Conservation (phyloP, 2,113 vertebrate species). For the Thomomys bottae region DNA sequence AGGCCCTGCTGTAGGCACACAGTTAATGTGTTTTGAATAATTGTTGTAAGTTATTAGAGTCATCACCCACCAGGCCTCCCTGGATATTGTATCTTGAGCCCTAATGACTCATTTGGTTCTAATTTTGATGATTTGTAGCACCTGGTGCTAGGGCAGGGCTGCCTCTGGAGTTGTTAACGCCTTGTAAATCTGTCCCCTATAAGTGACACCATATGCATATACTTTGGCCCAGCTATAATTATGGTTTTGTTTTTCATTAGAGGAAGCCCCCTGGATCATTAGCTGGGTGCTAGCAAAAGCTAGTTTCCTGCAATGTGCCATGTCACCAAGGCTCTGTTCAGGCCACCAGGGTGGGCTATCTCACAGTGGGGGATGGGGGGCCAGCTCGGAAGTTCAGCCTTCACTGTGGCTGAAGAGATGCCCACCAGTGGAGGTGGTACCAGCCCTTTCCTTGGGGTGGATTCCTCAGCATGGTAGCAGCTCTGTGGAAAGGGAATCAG, state of each 20-base stretch:
- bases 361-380: neutral
- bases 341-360: neutral
- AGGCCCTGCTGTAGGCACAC: neutral
- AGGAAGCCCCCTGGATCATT: constrained; percentile 49
- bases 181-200: constrained; percentile 73
- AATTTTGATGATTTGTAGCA: constrained; percentile 74
- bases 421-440: too few species aligned
- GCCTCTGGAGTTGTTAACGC: constrained; percentile 70
- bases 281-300: constrained; percentile 15
- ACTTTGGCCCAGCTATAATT: constrained; percentile 55
- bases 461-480: neutral
- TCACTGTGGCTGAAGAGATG: neutral
- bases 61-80: neutral
- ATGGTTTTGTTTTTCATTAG: constrained; percentile 73
- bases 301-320: neutral
- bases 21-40: neutral
- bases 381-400: neutral
- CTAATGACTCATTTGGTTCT: constrained; percentile 58
- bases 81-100: constrained; percentile 18
- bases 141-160: constrained; percentile 47
- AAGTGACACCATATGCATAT: constrained; percentile 63
- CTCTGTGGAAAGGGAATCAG: neutral
- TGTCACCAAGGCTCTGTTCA: neutral
- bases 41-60: constrained; percentile 34
- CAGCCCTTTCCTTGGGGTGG: neutral